phyloP scores from a whole-genome alignment of 2,888 invertebrate genomes.

The Parnassius orleans region DNA sequence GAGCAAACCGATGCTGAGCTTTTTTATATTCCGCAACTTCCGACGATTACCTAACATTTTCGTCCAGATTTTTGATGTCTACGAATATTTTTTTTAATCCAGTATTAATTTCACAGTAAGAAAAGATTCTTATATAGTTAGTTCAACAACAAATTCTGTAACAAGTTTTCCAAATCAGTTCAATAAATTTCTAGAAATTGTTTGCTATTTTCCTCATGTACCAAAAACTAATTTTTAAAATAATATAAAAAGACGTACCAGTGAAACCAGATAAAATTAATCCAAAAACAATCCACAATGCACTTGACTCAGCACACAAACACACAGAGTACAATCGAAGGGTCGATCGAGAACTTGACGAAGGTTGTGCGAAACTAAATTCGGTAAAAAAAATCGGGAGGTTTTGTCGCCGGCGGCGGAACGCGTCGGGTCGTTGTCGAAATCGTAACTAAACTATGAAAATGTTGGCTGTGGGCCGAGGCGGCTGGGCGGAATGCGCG shows the following conservation, averaged over 20 bases:
- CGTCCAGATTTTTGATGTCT: background rate
- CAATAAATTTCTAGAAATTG: background rate
- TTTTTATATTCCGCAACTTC: constrained; percentile 54
- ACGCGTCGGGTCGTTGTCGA: constrained; percentile 82
- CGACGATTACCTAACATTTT: constrained; percentile 60
- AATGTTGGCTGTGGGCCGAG: constrained; percentile 74
- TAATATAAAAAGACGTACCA: constrained; percentile 26
- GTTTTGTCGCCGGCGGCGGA: constrained; percentile 75
- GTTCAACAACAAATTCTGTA: too few relatives aligned
- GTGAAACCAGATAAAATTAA: constrained; percentile 41
- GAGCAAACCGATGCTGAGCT: constrained; percentile 50
- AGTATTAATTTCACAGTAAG: too few relatives aligned
- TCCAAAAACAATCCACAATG: constrained; percentile 56
- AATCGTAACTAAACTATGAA: constrained; percentile 81
- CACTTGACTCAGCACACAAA: constrained; percentile 55
- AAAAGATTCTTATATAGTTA: too few relatives aligned
- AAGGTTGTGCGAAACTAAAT: constrained; percentile 62
- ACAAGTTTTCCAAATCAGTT: too few relatives aligned
- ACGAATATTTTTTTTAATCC: background rate
- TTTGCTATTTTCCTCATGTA: background rate
- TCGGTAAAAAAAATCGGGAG: constrained; percentile 68
- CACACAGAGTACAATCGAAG: constrained; percentile 47
- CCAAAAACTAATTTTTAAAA: background rate
- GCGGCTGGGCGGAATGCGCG: constrained; percentile 72
- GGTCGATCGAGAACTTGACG: constrained; percentile 63